phyloP scores from a whole-genome alignment of 2,888 invertebrate species.

The Coronaproctus castanopsis region DNA sequence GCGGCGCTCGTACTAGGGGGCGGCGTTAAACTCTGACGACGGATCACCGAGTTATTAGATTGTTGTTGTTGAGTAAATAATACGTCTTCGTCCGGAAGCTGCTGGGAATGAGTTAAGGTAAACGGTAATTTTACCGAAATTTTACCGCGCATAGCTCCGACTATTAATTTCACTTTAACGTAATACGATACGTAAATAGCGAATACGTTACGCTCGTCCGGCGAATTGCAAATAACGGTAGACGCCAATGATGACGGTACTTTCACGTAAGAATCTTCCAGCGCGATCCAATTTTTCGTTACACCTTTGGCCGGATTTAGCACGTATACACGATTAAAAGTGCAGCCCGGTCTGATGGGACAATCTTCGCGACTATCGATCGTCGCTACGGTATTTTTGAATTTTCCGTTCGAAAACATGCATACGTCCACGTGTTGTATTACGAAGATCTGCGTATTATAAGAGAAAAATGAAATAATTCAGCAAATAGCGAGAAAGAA shows the following conservation, averaged over 20 bases:
- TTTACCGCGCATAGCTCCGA: constrained; percentile 63
- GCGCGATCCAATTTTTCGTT: constrained; percentile 76
- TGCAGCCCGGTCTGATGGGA: constrained; percentile 40
- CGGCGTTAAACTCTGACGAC: not conserved
- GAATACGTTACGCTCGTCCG: constrained; percentile 64
- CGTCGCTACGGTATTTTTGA: constrained; percentile 72
- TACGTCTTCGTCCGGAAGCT: not conserved
- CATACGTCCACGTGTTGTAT: constrained; percentile 83
- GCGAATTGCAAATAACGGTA: constrained; percentile 34
- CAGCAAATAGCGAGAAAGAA: too few species aligned
- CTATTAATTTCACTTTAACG: constrained; percentile 60
- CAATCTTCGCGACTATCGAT: constrained; percentile 39
- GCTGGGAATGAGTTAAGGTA: constrained; percentile 49
- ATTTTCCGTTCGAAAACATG: constrained; percentile 86
- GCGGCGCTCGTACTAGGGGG: not conserved
- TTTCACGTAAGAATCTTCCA: constrained; percentile 50
- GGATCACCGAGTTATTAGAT: constrained; percentile 4
- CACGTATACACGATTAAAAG: constrained; percentile 39
- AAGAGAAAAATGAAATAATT: too few species aligned
- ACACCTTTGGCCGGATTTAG: constrained; percentile 53
- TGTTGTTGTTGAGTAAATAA: not conserved
- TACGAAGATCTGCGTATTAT: constrained; percentile 62
- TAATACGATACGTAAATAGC: constrained; percentile 82
- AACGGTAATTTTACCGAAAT: constrained; percentile 61
- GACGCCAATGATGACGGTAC: constrained; percentile 34